Percentiles rank a stretch among this genome's conserved stretches.
Conservation (phyloP, 2,113 vertebrate species). For the Seriola aureovittata region DNA sequence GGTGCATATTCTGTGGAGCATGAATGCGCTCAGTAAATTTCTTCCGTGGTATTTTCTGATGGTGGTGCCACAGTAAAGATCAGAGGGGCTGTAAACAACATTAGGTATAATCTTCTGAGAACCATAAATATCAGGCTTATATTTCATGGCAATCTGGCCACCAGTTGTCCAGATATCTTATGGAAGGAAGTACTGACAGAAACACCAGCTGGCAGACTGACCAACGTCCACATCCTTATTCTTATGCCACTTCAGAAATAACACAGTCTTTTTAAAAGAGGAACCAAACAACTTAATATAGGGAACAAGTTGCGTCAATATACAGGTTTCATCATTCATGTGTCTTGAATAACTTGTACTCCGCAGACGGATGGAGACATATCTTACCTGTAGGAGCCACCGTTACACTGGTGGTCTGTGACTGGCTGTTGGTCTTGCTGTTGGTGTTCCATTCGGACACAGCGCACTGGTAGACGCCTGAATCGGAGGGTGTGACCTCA, state of each 20-base stretch:
- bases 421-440: slow-evolving; percentile 62
- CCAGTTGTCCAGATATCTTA: fast-evolving
- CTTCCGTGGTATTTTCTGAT: too few relatives aligned
- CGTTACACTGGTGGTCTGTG: slow-evolving; percentile 58
- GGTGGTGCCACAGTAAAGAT: not conserved
- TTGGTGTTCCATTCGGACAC: slow-evolving; percentile 76
- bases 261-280: not conserved
- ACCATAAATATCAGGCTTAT: not conserved
- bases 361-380: not conserved
- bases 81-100: fast-evolving
- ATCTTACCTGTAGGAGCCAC: slow-evolving; percentile 82
- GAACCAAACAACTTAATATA: not conserved
- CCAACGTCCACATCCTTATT: too few relatives aligned
- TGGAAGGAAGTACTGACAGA: fast-evolving
- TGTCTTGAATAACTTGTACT: fast-evolving
- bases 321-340: not conserved
- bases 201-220: not conserved
- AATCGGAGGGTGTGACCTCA: slow-evolving; percentile 53
- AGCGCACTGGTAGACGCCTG: slow-evolving; percentile 83
- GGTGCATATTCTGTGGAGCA: not conserved
- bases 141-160: fast-evolving
- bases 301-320: not conserved
- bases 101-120: not conserved
- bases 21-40: not conserved
- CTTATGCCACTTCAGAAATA: too few relatives aligned